phyloP scores from a whole-genome alignment of 2,888 invertebrate species.

The Germaria angustata region DNA sequence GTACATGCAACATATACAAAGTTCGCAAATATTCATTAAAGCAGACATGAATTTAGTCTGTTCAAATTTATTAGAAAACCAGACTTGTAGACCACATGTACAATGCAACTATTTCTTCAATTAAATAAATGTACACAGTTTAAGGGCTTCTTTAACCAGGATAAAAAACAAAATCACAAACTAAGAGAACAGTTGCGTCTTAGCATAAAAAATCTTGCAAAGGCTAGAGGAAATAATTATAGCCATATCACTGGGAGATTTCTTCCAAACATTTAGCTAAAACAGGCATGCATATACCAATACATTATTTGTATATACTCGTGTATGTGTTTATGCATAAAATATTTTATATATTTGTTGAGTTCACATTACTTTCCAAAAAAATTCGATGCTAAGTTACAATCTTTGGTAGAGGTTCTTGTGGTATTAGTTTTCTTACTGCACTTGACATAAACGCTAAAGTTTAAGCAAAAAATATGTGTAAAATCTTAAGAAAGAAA shows the following conservation, averaged over 20 bases:
- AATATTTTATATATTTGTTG: too few species aligned
- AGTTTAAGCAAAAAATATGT: slow-evolving; percentile 30
- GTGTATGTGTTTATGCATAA: too few species aligned
- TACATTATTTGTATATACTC: too few species aligned
- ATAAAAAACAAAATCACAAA: slow-evolving; percentile 25
- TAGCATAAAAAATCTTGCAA: background rate
- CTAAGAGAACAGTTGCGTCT: slow-evolving; percentile 1
- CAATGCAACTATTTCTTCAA: background rate
- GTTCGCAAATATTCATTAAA: too few species aligned
- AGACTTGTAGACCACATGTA: slow-evolving; percentile 19
- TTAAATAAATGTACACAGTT: background rate
- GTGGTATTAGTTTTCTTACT: background rate
- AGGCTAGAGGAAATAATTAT: background rate
- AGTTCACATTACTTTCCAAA: too few species aligned
- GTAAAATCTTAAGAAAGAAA: slow-evolving; percentile 31
- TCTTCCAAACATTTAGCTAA: slow-evolving; percentile 12
- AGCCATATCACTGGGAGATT: slow-evolving; percentile 46
- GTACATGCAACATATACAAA: background rate
- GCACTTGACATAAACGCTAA: slow-evolving; percentile 30
- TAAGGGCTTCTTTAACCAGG: slow-evolving; percentile 39
- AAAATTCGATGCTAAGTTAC: slow-evolving; percentile 48
- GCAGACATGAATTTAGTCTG: background rate
- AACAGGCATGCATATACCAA: background rate
- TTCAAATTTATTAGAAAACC: slow-evolving; percentile 30
- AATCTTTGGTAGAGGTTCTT: slow-evolving; percentile 20